Evolutionary conservation across 2,113 vertebrate genomes (phyloP).

Genomic region (Plecturocebus donacophilus): DNA sequence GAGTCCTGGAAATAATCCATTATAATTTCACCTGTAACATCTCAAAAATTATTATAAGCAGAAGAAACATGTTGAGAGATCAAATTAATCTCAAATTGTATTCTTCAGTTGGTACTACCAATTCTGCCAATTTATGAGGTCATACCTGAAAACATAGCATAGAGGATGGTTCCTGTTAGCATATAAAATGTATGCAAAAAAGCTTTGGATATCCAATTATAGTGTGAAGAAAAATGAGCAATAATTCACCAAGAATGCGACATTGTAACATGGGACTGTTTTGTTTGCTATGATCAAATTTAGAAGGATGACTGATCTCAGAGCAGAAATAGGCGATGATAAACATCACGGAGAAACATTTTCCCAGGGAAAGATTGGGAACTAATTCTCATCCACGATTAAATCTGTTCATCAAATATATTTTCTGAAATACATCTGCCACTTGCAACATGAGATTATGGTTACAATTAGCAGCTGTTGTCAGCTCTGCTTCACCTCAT

Average conservation of each 20-base stretch:
- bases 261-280: background rate
- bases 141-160: background rate
- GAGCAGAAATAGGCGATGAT: background rate
- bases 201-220: background rate
- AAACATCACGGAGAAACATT: background rate
- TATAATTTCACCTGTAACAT: background rate
- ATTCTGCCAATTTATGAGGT: background rate
- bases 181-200: background rate
- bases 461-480: constrained; percentile 58
- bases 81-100: background rate
- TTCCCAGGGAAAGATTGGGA: background rate
- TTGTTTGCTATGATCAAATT: background rate
- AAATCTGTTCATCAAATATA: constrained; percentile 35
- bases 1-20: background rate
- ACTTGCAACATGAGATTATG: constrained; percentile 37
- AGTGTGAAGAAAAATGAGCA: background rate
- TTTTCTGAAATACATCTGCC: constrained; percentile 52
- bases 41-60: background rate
- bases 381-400: background rate
- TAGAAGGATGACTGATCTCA: background rate
- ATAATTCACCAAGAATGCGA: background rate
- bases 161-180: background rate
- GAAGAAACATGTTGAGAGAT: background rate
- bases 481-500: constrained; percentile 26
- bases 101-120: background rate